Conservation (phyloP, 2,113 vertebrate genomes). For the Leuciscus idus region DNA sequence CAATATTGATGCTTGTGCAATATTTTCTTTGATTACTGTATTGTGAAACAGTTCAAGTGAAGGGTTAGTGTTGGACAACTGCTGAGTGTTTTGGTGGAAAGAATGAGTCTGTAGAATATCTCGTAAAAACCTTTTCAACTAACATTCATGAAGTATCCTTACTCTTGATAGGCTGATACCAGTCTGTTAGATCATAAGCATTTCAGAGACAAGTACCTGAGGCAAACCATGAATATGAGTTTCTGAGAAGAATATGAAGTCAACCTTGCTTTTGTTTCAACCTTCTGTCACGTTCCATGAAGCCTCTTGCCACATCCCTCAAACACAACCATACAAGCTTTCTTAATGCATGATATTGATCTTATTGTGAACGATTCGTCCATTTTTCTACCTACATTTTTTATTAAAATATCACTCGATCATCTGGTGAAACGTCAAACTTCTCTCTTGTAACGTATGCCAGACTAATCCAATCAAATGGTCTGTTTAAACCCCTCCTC, state of each 20-base stretch:
- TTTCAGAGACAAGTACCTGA: neutral
- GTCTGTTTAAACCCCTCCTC: neutral
- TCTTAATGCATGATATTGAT: too few relatives aligned
- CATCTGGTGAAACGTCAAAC: neutral
- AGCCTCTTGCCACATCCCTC: too few relatives aligned
- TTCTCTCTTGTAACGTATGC: neutral
- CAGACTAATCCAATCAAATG: neutral
- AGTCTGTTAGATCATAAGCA: neutral
- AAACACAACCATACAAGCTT: too few relatives aligned
- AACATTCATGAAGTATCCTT: neutral
- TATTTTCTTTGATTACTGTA: neutral
- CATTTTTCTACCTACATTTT: neutral
- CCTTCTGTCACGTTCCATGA: neutral
- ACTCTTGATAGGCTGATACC: neutral
- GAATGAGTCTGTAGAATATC: neutral
- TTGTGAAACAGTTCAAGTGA: slow-evolving; percentile 4
- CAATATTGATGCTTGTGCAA: neutral
- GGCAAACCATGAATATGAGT: neutral
- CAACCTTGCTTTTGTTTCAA: neutral
- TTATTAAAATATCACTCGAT: neutral
- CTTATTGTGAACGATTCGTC: too few relatives aligned
- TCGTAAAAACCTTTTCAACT: neutral
- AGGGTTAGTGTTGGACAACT: slow-evolving; percentile 8
- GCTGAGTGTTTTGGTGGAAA: slow-evolving; percentile 11
- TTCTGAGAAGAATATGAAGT: too few relatives aligned